Evolutionary conservation across 2,113 vertebrate genomes (phyloP), one percentile per base, ranked within the genome.

Genomic region (Piprites chloris): DNA sequence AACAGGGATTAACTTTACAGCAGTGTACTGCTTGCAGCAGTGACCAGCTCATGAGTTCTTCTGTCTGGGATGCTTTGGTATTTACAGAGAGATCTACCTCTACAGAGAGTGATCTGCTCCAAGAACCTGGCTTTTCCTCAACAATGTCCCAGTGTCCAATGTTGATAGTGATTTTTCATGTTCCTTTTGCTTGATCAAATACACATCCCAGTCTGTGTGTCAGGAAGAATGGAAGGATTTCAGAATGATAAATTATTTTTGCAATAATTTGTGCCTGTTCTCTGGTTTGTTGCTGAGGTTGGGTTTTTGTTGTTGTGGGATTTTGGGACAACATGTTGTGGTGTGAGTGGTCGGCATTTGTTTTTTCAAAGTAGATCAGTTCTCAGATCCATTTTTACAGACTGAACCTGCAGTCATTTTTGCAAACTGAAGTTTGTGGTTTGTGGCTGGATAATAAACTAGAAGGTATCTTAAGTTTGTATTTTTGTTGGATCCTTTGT

Each of bases 401-500:
- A 30, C 17, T 49, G 44, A 85, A 41, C 63, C 27, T 76, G 55
- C 46, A 88, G 82, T 66, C 30, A 14, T 15, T 87, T 85, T 79
- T 63, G 5, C 22, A 35, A 53, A 65, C 32, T 67, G 33, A 68
- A 37, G 27, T 56, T 49, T 77, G 49, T 52, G 10, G 28, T 58
- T 14, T 42, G 19, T 87, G 33, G 13, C 58, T 65, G 63, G 37
- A 39, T 77, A 78, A 56, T 52, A 74, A 82, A 49, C 28, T 67
- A 63, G 52, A 56, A 62, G 42, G 37, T 85, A 33, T 65, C 82
- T 69, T 47, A 47, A 77, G 41, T 44, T 78, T n/a, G 24, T 68
- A 15, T 50, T 93, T 94, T 87, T 88, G 27, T 88, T 83, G n/a
- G 46, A 69, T 67, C 44, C 53, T 95, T 91, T 91, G 12, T 82